These are phyloP conservation scores for Eupithecia subfuscata DNA, from an alignment of 2,888 invertebrate genomes.

Conservation along the genomic window DNA sequence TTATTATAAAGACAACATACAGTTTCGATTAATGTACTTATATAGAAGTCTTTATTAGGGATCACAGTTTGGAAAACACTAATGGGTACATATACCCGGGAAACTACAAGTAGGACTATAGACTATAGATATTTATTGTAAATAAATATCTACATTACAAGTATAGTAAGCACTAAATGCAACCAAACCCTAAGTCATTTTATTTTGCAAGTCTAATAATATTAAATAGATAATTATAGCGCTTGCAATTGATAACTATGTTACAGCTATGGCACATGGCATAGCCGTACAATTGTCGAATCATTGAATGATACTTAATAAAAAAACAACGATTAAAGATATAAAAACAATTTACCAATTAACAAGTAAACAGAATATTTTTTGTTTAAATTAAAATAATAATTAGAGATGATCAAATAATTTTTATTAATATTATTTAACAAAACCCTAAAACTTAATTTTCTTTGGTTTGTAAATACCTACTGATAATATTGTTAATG, in stretches of 20 bases:
- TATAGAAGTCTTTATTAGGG: slow-evolving; percentile 83
- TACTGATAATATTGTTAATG: not conserved
- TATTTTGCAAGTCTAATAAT: not conserved
- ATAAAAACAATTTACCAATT: not conserved
- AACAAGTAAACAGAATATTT: not conserved
- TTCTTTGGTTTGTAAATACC: slow-evolving; percentile 21
- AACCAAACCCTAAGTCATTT: slow-evolving; percentile 17
- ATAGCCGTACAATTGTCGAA: too few relatives aligned
- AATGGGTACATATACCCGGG: slow-evolving; percentile 63
- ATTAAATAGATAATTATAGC: not conserved
- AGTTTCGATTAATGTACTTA: slow-evolving; percentile 68
- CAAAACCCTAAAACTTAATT: not conserved
- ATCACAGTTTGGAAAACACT: slow-evolving; percentile 83
- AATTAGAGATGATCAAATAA: not conserved
- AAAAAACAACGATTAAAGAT: not conserved
- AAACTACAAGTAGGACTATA: slow-evolving; percentile 42
- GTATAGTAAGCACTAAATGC: slow-evolving; percentile 27
- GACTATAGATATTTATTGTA: slow-evolving; percentile 18
- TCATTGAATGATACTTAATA: not conserved
- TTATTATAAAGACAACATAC: slow-evolving; percentile 50
- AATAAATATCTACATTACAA: slow-evolving; percentile 19
- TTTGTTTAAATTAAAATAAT: not conserved
- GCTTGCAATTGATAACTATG: not conserved
- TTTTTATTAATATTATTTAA: not conserved
- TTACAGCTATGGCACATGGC: too few relatives aligned